Evolutionary conservation across 1,140 invertebrate species (phyloP).

Genomic region (Zophobas atratus): DNA sequence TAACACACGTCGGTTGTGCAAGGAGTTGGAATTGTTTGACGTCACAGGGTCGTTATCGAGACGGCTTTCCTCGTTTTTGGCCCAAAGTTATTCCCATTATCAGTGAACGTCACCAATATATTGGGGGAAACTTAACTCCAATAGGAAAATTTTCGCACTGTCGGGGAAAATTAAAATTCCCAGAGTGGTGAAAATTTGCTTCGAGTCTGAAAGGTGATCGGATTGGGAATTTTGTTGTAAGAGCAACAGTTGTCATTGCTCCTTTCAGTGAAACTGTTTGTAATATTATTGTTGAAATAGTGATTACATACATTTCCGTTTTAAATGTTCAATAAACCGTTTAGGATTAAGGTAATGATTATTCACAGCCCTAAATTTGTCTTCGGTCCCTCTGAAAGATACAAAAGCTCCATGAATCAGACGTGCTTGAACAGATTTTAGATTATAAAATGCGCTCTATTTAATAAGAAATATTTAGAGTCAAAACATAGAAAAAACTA

Average conservation of each 20-base stretch:
- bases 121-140: neutral
- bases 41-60: neutral
- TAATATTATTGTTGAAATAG: neutral
- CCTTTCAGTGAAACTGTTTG: neutral
- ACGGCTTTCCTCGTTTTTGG: neutral
- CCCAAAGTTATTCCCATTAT: constrained; percentile 19
- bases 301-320: too few relatives aligned
- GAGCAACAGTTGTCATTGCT: constrained; percentile 15
- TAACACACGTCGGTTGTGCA: neutral
- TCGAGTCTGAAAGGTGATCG: neutral
- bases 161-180: constrained; percentile 20
- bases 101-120: neutral
- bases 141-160: neutral
- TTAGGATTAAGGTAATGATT: too few relatives aligned
- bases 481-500: too few relatives aligned
- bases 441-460: too few relatives aligned
- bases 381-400: too few relatives aligned
- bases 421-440: too few relatives aligned
- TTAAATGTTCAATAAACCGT: too few relatives aligned
- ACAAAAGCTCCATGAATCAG: too few relatives aligned
- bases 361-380: too few relatives aligned
- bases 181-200: neutral
- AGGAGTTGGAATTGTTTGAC: neutral
- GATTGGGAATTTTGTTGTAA: neutral
- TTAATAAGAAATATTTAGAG: too few relatives aligned